phyloP scores from a whole-genome alignment of 1,140 invertebrate species.

The Drosophila lacteicornis region DNA sequence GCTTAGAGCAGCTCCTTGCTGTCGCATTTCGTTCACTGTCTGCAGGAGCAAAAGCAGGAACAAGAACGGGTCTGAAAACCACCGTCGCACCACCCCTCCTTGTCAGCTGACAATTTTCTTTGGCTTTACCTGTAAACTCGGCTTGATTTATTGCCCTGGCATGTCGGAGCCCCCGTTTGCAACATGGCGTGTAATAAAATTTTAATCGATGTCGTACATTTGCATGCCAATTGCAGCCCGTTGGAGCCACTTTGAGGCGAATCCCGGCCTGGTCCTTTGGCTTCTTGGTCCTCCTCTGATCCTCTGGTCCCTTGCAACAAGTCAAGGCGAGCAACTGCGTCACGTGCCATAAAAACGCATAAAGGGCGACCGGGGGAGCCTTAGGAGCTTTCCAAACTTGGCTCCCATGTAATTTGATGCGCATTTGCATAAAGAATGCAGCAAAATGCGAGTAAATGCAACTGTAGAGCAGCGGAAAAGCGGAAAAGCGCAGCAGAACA shows the following conservation, averaged over 20 bases:
- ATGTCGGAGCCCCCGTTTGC: constrained; percentile 54
- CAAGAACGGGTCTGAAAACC: not conserved
- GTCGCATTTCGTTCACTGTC: constrained; percentile 46
- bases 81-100: constrained; percentile 4
- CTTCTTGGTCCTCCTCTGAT: not conserved
- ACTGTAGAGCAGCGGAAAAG: constrained; percentile 44
- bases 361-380: constrained; percentile 48
- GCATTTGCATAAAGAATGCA: constrained; percentile 75
- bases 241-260: constrained; percentile 49
- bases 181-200: constrained; percentile 83
- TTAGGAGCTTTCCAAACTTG: constrained; percentile 43
- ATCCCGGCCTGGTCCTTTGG: constrained; percentile 22
- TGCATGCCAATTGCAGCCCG: constrained; percentile 80
- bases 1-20: constrained; percentile 65
- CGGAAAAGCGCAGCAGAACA: constrained; percentile 49
- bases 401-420: constrained; percentile 66
- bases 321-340: constrained; percentile 67
- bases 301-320: constrained; percentile 21
- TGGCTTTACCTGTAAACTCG: constrained; percentile 82
- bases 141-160: constrained; percentile 76
- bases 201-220: constrained; percentile 84
- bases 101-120: constrained; percentile 77
- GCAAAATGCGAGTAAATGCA: constrained; percentile 58
- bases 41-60: constrained; percentile 12
- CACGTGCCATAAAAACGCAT: constrained; percentile 75